Conservation (phyloP, 2,113 vertebrate species). For the Protomyctophum bolini region DNA sequence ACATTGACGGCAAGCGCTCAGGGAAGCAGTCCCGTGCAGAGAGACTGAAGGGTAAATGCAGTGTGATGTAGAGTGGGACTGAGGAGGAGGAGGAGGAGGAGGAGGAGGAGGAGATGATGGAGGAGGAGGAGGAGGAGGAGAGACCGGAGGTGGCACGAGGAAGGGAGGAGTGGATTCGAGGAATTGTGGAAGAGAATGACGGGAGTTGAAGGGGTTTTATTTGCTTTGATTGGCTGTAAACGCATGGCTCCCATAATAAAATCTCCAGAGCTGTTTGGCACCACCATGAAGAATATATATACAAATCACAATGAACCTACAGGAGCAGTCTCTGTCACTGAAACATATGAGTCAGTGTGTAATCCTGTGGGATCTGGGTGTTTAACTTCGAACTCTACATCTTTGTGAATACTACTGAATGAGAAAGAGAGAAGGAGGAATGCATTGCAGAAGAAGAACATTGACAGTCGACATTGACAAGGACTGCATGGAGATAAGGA, state of each 20-base stretch:
- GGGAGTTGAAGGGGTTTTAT: not conserved
- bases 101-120: not conserved
- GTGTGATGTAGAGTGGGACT: conserved; percentile 83
- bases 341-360: conserved; percentile 1
- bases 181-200: not conserved
- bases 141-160: not conserved
- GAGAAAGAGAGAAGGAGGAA: not conserved
- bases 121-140: not conserved
- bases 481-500: no score
- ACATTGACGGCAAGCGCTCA: conserved; percentile 90
- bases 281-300: conserved; percentile 40
- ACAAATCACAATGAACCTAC: conserved; percentile 16
- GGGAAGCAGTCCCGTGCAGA: conserved; percentile 93
- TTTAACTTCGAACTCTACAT: conserved; percentile 35
- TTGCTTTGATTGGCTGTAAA: conserved; percentile 14
- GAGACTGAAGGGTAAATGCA: conserved; percentile 95
- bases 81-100: conserved; percentile 9
- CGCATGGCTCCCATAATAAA: conserved; percentile 31
- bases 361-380: not conserved
- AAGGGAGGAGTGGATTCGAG: not conserved
- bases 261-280: not conserved
- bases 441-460: not conserved
- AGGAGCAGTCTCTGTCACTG: conserved; percentile 21
- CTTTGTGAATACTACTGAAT: conserved; percentile 20
- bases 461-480: no score